These are phyloP conservation scores for Drosophila prostipennis DNA, from an alignment of 2,888 invertebrate species.

Conservation along the genomic window DNA sequence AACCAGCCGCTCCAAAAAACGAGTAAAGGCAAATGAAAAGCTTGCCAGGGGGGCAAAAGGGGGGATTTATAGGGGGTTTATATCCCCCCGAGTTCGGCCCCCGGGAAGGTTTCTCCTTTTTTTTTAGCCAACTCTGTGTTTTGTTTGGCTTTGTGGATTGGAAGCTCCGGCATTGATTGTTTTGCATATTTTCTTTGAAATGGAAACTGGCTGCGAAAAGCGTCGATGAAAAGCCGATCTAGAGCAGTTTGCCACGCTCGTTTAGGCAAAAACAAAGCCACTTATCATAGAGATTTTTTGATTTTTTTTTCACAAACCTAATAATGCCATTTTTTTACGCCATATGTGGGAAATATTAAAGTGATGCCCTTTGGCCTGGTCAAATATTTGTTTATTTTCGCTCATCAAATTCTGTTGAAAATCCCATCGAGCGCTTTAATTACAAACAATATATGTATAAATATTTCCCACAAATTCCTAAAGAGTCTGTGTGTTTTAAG, in stretches of 20 bases:
- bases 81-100: background rate
- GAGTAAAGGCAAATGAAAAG: constrained; percentile 33
- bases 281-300: background rate
- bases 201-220: background rate
- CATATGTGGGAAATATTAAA: no score
- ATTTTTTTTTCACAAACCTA: no score
- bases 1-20: constrained; percentile 25
- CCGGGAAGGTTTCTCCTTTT: background rate
- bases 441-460: background rate
- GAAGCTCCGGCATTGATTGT: constrained; percentile 29
- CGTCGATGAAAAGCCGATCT: background rate
- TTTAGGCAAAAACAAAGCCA: background rate
- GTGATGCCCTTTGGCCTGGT: no score
- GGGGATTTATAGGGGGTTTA: constrained; percentile 2
- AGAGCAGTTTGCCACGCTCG: background rate
- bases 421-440: background rate
- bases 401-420: background rate
- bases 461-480: constrained; percentile 1
- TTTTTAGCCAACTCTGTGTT: no score
- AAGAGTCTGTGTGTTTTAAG: no score
- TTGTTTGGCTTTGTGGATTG: constrained; percentile 37
- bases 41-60: constrained; percentile 2
- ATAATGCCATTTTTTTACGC: no score
- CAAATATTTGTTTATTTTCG: background rate
- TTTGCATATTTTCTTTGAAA: constrained; percentile 26